These are phyloP conservation scores for Decapterus maruadsi DNA, from an alignment of 2,797 vertebrate species.

Conservation along the genomic window DNA sequence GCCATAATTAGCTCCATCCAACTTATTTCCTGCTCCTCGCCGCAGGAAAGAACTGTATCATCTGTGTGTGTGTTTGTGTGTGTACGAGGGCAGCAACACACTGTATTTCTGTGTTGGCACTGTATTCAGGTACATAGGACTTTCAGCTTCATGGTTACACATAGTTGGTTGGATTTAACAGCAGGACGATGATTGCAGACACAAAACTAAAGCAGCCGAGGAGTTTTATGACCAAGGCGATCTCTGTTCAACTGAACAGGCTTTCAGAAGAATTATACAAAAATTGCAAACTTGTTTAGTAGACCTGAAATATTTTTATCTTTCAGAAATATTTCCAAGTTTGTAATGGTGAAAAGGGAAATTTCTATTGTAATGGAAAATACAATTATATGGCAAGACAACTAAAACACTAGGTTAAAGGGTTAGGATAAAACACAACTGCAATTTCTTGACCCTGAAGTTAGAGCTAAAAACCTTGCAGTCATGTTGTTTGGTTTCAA, in stretches of 20 bases:
- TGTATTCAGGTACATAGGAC: constrained; percentile 1
- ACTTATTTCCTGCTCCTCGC: constrained; percentile 68
- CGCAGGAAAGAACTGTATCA: constrained; percentile 53
- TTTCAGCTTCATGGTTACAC: neutral
- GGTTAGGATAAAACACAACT: too few species aligned
- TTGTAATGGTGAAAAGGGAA: too few species aligned
- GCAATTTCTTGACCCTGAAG: neutral
- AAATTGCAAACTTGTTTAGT: too few species aligned
- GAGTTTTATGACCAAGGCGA: neutral
- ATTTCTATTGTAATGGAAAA: too few species aligned
- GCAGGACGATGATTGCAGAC: neutral
- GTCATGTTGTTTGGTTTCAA: constrained; percentile 1
- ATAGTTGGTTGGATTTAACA: neutral
- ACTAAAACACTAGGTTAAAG: too few species aligned
- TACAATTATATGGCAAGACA: too few species aligned
- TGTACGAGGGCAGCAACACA: neutral
- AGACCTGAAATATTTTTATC: too few species aligned
- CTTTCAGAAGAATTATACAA: too few species aligned
- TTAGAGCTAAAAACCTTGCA: neutral
- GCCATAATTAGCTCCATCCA: constrained; percentile 75
- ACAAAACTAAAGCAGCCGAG: neutral
- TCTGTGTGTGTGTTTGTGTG: neutral
- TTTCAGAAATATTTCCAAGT: too few species aligned
- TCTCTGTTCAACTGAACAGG: neutral
- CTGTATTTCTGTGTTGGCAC: constrained; percentile 14